Conservation (phyloP, 2,113 vertebrate species). For the Sardina pilchardus region DNA sequence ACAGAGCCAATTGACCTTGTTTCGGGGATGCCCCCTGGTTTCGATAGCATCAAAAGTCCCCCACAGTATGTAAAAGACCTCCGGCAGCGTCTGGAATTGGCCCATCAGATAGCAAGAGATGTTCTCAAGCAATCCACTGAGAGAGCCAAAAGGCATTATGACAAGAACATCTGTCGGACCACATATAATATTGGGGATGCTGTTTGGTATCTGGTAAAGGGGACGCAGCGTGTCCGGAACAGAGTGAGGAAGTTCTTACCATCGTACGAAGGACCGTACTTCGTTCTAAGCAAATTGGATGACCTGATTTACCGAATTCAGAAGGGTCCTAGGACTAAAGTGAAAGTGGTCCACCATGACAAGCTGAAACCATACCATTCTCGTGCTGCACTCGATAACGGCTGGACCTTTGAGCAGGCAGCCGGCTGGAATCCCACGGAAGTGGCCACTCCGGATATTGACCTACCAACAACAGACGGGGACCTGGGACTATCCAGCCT, state of each 20-base stretch:
- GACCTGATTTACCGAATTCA: conserved; percentile 31
- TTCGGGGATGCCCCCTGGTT: background rate
- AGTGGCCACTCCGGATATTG: too few relatives aligned
- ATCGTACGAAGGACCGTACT: conserved; percentile 26
- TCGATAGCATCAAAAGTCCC: background rate
- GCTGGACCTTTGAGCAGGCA: too few relatives aligned
- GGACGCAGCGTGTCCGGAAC: conserved; percentile 26
- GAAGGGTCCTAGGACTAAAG: background rate
- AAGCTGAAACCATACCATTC: conserved; percentile 33
- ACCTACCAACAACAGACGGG: too few relatives aligned
- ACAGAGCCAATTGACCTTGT: conserved; percentile 33
- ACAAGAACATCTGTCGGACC: conserved; percentile 25
- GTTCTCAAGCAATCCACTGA: conserved; percentile 9
- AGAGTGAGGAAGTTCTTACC: conserved; percentile 39
- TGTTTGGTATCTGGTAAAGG: conserved; percentile 40
- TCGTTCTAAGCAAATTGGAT: conserved; percentile 28
- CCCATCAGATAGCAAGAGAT: conserved; percentile 32
- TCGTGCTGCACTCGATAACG: conserved; percentile 13
- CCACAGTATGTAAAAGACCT: conserved; percentile 30
- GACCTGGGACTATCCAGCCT: too few relatives aligned
- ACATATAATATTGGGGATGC: conserved; percentile 32
- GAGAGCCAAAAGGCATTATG: conserved; percentile 34
- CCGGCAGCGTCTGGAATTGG: conserved; percentile 29
- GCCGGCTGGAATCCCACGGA: too few relatives aligned
- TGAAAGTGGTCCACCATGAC: conserved; percentile 30